Conservation (phyloP, 2,113 vertebrate genomes). For the Vombatus ursinus region DNA sequence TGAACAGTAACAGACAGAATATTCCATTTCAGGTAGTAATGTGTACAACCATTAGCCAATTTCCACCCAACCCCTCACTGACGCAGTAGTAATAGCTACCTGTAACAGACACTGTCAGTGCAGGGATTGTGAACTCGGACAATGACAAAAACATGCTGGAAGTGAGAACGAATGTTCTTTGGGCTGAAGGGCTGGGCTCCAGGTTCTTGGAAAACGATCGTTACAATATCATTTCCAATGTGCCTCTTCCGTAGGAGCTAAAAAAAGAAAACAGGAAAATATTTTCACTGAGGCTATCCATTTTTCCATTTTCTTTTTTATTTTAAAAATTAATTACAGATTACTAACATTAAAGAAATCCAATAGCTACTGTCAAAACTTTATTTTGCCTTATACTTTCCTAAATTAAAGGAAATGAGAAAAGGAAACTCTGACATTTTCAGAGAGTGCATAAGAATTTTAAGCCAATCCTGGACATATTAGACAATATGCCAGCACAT, state of each 20-base stretch:
- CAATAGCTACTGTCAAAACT: background rate
- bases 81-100: conserved; percentile 78
- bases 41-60: rapidly evolving
- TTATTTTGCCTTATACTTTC: conserved; percentile 35
- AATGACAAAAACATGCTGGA: conserved; percentile 96
- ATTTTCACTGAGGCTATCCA: background rate
- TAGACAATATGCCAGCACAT: conserved; percentile 40
- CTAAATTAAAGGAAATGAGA: conserved; percentile 44
- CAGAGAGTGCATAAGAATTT: conserved; percentile 33
- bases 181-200: conserved; percentile 96
- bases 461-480: conserved; percentile 33
- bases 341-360: background rate
- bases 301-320: background rate
- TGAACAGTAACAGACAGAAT: background rate
- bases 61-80: background rate
- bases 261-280: conserved; percentile 29
- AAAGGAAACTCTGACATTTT: conserved; percentile 45
- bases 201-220: conserved; percentile 97
- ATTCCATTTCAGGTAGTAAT: background rate
- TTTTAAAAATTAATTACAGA: conserved; percentile 44
- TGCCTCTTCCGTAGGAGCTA: conserved; percentile 95
- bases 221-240: conserved; percentile 98
- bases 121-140: conserved; percentile 93
- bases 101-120: conserved; percentile 95
- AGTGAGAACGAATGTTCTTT: conserved; percentile 95